phyloP scores from a whole-genome alignment of 2,797 vertebrate genomes.

The Malurus splendens region DNA sequence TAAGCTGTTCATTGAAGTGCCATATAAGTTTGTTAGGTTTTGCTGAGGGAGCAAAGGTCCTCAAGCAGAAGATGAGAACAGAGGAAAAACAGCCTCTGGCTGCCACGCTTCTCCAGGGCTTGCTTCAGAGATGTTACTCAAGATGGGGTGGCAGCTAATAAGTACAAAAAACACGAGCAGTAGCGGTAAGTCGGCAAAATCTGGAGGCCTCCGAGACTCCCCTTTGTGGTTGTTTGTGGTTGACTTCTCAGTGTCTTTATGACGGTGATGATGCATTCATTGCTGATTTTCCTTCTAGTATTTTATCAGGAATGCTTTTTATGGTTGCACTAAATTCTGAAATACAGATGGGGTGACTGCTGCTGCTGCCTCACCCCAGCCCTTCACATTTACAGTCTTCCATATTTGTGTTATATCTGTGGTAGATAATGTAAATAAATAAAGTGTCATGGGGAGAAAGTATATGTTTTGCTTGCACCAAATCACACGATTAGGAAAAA shows the following conservation, averaged over 20 bases:
- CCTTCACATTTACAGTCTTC: not conserved
- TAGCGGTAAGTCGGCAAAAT: not conserved
- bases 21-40: conserved; percentile 62
- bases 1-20: conserved; percentile 60
- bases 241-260: not conserved
- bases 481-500: not conserved
- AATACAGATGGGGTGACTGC: not conserved
- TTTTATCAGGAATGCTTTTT: conserved; percentile 27
- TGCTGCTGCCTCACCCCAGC: conserved; percentile 5
- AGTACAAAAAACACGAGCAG: not conserved
- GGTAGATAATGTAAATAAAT: not conserved
- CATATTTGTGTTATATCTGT: not conserved
- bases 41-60: conserved; percentile 61
- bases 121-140: conserved; percentile 44
- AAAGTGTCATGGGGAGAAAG: not conserved
- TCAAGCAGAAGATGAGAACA: conserved; percentile 35
- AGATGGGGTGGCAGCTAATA: conserved; percentile 1
- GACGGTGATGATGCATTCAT: not conserved
- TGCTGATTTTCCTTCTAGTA: not conserved
- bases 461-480: not conserved
- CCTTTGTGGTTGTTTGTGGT: not conserved
- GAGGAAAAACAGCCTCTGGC: conserved; percentile 40
- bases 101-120: not conserved
- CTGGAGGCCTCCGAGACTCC: not conserved
- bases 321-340: conserved; percentile 19